Percentiles rank a stretch among this genome's conserved stretches.
Evolutionary conservation across 2,113 vertebrate species (phyloP).

Genomic region (Heliornis fulica): DNA sequence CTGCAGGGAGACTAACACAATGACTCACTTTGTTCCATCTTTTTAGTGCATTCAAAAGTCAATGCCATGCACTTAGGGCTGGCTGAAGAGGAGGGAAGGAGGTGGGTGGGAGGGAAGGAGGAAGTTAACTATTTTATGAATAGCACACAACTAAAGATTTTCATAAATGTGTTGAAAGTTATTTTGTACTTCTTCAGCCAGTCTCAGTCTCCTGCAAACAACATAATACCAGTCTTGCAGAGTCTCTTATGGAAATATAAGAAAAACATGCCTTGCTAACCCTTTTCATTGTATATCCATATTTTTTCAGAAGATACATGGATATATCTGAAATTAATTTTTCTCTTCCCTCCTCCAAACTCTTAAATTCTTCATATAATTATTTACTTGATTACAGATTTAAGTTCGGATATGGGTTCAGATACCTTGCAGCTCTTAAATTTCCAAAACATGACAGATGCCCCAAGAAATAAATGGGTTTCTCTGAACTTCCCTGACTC

Average conservation of each 20-base stretch:
- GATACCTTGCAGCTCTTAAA: neutral
- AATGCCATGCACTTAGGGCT: neutral
- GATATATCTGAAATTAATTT: neutral
- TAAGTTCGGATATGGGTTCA: neutral
- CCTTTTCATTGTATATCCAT: neutral
- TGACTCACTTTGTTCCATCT: neutral
- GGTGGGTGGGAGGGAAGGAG: too few relatives aligned
- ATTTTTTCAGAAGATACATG: neutral
- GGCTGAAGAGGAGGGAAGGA: rapidly evolving
- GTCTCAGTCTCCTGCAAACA: neutral
- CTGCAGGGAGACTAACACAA: neutral
- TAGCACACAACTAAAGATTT: neutral
- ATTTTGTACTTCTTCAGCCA: neutral
- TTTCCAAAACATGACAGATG: neutral
- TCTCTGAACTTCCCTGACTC: neutral
- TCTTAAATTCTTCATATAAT: neutral
- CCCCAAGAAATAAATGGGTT: neutral
- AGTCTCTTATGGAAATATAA: neutral
- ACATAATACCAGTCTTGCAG: neutral
- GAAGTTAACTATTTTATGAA: neutral
- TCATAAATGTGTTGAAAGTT: neutral
- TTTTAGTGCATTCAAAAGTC: neutral
- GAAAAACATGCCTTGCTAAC: neutral
- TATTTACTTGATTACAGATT: neutral
- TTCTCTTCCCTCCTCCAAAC: neutral